Evolutionary conservation across 23 tunicate species (phyloP), one percentile per base, ranked within the genome.

Genomic region (Halocynthia roretzi): DNA sequence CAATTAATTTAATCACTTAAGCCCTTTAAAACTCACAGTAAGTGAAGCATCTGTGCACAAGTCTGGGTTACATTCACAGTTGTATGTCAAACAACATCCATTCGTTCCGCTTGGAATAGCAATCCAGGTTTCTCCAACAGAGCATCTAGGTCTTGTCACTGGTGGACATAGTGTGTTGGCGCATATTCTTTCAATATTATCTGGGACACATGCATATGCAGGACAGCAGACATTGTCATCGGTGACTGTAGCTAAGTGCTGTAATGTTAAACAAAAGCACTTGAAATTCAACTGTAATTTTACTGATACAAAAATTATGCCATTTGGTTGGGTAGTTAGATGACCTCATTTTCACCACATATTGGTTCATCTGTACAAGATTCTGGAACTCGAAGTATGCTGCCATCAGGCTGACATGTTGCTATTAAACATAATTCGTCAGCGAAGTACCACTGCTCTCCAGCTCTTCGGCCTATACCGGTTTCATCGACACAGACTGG

Each of bases 151-250:
- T 82, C 85, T 81, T 15, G 82, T 69, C 74, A 86, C 86, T 31
- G 85, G 82, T 74, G 98, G 98, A 52, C 98, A 92, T 54, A 74
- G 73, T 7, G 86, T 44, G 22, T 83, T 82, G 52, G 82, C 87
- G 62, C 98, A 92, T 51, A 56, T 72, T 9, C 84, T 82, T 71
- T 92, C 85, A 49, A 86, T 92, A 60, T 92, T 81, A 54, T 92
- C 77, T 21, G 98, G 91, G 19, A 92, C 53, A 68, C 98, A 92
- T 18, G 68, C 65, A 75, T 92, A 92, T 6, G 90, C 85, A 15
- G 91, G 77, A 56, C 98, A 92, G 79, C 98, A 92, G 15, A 75
- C 87, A 8, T 91, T 76, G 21, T 92, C 98, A 54, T 82, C 91
- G 21, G 70, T 67, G 40, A 86, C 75, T 8, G 73, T 79, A 15